Conservation (phyloP, 2,113 vertebrate species). For the Plecotus auritus region DNA sequence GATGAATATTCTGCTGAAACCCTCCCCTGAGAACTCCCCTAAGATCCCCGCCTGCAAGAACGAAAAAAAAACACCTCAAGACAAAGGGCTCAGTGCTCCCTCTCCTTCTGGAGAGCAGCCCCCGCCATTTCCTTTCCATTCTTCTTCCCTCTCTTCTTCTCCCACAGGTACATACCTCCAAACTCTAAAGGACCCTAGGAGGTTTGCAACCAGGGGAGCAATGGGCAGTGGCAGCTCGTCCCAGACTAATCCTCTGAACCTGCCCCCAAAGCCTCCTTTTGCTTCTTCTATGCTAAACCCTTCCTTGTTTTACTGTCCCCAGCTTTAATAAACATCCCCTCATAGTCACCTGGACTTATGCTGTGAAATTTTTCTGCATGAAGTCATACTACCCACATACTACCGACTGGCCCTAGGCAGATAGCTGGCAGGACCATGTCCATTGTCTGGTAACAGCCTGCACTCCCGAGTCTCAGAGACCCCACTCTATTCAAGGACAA, state of each 20-base stretch:
- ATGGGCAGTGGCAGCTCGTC: not conserved
- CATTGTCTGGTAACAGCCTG: not conserved
- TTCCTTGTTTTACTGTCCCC: not conserved
- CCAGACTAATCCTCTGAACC: not conserved
- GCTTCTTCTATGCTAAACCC: not conserved
- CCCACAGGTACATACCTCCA: not conserved
- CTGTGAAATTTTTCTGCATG: not conserved
- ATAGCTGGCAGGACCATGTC: too few species aligned
- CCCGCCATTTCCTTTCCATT: not conserved
- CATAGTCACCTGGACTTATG: not conserved
- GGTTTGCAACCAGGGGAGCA: not conserved
- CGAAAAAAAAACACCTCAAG: not conserved
- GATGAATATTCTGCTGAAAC: not conserved
- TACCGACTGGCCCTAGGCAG: not conserved
- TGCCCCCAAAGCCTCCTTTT: not conserved
- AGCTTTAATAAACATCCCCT: not conserved
- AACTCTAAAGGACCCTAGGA: not conserved
- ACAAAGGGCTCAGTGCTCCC: not conserved
- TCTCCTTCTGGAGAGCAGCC: not conserved
- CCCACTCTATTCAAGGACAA: not conserved
- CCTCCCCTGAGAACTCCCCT: not conserved
- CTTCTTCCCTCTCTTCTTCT: not conserved
- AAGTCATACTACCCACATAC: not conserved
- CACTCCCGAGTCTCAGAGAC: not conserved
- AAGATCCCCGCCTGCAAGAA: not conserved